Conservation (phyloP, 64 coral and sea anemone genomes). For the Montipora efflorescens region DNA sequence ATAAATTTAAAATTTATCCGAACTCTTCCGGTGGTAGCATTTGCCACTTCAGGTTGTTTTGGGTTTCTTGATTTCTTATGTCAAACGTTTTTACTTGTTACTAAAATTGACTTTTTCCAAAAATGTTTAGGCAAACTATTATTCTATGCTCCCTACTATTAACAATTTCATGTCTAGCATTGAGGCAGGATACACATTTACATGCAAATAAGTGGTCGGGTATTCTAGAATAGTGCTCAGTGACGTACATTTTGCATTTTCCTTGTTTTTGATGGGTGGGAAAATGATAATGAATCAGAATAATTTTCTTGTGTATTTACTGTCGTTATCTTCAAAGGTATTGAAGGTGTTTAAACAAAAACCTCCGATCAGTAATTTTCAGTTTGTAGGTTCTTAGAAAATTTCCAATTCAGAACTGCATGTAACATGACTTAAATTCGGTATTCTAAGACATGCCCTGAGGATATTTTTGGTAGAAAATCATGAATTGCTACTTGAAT, state of each 20-base stretch:
- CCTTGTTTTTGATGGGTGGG: neutral
- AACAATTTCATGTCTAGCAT: neutral
- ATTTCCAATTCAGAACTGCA: too few species aligned
- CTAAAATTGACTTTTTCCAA: neutral
- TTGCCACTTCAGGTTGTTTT: neutral
- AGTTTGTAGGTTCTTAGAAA: too few species aligned
- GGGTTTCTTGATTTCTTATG: neutral
- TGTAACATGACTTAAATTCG: too few species aligned
- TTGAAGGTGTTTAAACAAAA: neutral
- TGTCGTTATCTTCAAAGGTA: neutral
- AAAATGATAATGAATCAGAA: neutral
- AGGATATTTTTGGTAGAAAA: too few species aligned
- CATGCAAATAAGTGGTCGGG: neutral
- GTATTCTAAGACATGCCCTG: too few species aligned
- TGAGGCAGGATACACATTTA: neutral
- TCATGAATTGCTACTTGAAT: too few species aligned
- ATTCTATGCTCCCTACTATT: neutral
- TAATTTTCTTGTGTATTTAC: neutral
- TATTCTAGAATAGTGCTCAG: neutral
- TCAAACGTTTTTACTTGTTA: conserved; percentile 7
- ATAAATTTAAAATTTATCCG: neutral
- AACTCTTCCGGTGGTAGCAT: neutral
- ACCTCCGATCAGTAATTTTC: too few species aligned
- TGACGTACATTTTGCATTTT: neutral
- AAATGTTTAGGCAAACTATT: neutral